Evolutionary conservation across 1,140 invertebrate genomes (phyloP).

Genomic region (Heliconius nattereri): DNA sequence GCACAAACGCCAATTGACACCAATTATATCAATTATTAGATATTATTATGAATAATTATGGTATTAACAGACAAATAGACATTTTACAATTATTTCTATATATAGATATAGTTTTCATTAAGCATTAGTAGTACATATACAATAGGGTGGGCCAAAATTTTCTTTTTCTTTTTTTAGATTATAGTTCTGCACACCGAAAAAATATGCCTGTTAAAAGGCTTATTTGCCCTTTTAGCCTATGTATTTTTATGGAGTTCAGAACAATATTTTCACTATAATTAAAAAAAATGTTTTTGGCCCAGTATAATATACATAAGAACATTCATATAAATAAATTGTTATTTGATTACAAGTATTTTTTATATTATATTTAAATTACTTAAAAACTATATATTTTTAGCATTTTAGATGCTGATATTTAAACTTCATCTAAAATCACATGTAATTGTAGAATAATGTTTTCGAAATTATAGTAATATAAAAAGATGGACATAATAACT

Average conservation of each 20-base stretch:
- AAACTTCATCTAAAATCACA: slow-evolving; percentile 4
- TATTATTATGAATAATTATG: background rate
- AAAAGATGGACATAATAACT: background rate
- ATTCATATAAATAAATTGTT: background rate
- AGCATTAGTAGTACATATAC: background rate
- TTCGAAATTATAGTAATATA: background rate
- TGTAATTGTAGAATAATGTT: background rate
- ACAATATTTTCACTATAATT: no score
- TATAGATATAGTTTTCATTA: background rate
- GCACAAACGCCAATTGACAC: background rate
- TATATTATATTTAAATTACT: background rate
- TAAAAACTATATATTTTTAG: background rate
- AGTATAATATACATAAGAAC: background rate
- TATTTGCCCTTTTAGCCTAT: no score
- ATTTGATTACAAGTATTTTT: background rate
- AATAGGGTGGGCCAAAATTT: no score
- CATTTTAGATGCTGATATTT: background rate
- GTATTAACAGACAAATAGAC: background rate
- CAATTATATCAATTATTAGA: background rate
- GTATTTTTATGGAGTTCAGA: no score
- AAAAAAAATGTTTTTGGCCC: no score
- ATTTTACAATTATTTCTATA: background rate
- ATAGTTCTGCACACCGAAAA: no score
- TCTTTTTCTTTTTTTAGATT: no score
- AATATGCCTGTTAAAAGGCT: no score